Evolutionary conservation across 2,888 invertebrate genomes (phyloP), one percentile per base, ranked within the genome.

Genomic region (Lasius platythorax): DNA sequence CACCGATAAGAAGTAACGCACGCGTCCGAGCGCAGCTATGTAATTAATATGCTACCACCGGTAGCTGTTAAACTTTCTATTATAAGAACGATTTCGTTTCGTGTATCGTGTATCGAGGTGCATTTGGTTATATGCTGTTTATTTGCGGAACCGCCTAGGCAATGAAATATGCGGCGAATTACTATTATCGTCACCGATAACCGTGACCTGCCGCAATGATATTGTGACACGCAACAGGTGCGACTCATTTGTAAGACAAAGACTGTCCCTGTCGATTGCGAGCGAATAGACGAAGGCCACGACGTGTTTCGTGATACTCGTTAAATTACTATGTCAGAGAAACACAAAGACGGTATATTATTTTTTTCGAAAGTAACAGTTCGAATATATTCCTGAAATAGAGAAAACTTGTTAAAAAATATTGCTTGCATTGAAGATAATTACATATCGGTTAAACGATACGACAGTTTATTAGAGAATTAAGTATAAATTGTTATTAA

Each of bases 31-130:
- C 58, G 43, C 33, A 37, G 83, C 37, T 56, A 58, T 76, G 72
- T 81, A 89, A 93, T 93, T 92, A 91, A 91, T 90, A 89, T 87
- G 88, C 90, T 79, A 84, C 84, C 87, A 83, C 90, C 87, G 90
- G 91, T 92, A 37, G 90, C 88, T 87, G 87, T 87, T 84, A 85
- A 90, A 92, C 94, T 94, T 94, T 94, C 94, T 93, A 93, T 91
- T 91, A 50, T 50, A 92, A 92, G 93, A 93, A 93, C 87, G 89
- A 93, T 92, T 92, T 91, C 88, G 87, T 91, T 92, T 92, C 91
- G 87, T 82, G 85, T 76, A 86, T 89, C 86, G 84, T 46, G 82
- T 85, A 64, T 15, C 33, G 28, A 33, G 23, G 28, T 58, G 85
- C 85, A 79, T 53, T 78, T 28, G 53, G 50, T 85, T 66, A 33